Base-by-base conservation (phyloP, 2,888 invertebrate genomes). In the Trachelus troglodyta region DNA sequence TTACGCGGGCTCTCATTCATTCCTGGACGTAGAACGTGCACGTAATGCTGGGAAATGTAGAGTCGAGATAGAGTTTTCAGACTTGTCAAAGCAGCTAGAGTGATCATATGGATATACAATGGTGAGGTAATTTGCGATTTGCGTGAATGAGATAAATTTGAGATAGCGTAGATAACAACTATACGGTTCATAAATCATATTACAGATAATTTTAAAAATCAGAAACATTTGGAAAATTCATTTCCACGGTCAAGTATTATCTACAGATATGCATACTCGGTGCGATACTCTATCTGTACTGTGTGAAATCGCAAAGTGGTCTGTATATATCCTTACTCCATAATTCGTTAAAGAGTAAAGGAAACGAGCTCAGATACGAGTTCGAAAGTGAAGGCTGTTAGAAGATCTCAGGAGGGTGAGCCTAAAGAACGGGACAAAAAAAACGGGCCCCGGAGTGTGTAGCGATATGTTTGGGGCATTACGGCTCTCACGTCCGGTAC, bases 401-500 rank as follows among this genome's bases (percentile, higher is more conserved):
- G 56, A 56, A 56, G 56, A 56, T 56, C 23, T 56, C 56, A 69
- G 74, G 56, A 79, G 69, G 69, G 68, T 30, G 77, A 37, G 74
- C 31, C 73, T 34, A n/a, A 40, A n/a, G 30, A 34, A 12, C 23
- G 30, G 71, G 31, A 31, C 71, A 71, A 71, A 71, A 71, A 71
- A 71, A 12, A 71, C 12, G 31, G 34, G 31, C 12, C 33, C 33
- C 80, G 33, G 34, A 73, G 71, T 77, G 82, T 77, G 79, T 78
- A 74, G 75, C 80, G 79, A 81, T 81, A 85, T 80, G 82, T 84
- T 85, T 83, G 80, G 82, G 80, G 83, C 81, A 86, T 86, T 85
- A 85, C 84, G 79, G 81, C 79, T 76, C 76, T 76, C 79, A 83
- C 85, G 87, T 87, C 86, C 87, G 87, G 86, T 87, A 87, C 85